Evolutionary conservation across 2,797 vertebrate species (phyloP), one percentile per base, ranked within the genome.

Genomic region (Rhinoraja longicauda): DNA sequence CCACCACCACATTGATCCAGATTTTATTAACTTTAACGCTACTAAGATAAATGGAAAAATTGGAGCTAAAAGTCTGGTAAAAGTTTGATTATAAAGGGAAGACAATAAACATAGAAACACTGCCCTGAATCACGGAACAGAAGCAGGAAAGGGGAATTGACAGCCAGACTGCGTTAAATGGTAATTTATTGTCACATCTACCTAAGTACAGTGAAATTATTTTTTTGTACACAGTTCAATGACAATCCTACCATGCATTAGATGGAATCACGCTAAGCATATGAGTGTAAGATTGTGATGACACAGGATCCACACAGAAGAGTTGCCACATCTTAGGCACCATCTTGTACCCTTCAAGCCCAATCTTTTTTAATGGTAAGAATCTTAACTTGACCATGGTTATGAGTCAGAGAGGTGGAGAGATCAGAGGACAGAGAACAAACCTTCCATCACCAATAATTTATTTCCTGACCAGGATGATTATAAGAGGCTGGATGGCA

Each of bases 61-160:
- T 75, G 70, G 21, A 75, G 39, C 90, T 92, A 57, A 92, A 92
- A 92, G 70, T 92, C 90, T 92, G 70, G 21, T 53, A 92, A 57
- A 53, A 53, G 70, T 92, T 92, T 92, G 92, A 92, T 92, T 92
- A 73, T 53, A 57, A 75, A 92, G 24, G 24, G n/a, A 92, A 92
- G 90, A 92, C 70, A 73, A 53, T 73, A 75, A 92, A 70, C 39
- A 53, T 36, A 73, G 39, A 75, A 53, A 75, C 67, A 75, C 12
- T 45, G 12, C 45, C 45, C 67, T 29, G 24, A 72, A 39, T 73
- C 39, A 72, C 91, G 67, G 32, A 73, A 91, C 39, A 4, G 4
- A 24, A 73, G 24, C 10, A 73, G 24, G 67, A 67, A 53, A 72
- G 12, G 12, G 67, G 36, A 53, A 45, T 67, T 91, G 84, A 88